These are phyloP conservation scores for Scaptomyza parva DNA, from an alignment of 2,888 invertebrate genomes.

Conservation along the genomic window DNA sequence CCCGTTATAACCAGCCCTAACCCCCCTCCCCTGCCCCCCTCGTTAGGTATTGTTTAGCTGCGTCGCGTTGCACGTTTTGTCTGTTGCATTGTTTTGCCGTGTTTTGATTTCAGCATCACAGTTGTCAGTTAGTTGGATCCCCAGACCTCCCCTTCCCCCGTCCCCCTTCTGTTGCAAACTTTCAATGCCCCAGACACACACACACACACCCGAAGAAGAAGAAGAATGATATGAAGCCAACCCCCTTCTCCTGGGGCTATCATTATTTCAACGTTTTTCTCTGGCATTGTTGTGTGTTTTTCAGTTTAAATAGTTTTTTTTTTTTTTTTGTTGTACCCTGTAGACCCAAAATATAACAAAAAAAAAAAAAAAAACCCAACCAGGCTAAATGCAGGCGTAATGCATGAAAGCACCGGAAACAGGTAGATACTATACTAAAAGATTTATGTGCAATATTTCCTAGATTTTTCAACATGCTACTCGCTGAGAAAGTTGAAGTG, in stretches of 20 bases:
- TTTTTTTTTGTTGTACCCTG: conserved; percentile 49
- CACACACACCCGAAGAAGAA: conserved; percentile 10
- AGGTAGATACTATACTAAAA: conserved; percentile 2
- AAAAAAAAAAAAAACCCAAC: background rate
- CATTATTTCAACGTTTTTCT: conserved; percentile 71
- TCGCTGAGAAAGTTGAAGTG: background rate
- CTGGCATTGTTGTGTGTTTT: conserved; percentile 58
- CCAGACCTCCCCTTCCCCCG: background rate
- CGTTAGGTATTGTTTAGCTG: conserved; percentile 48
- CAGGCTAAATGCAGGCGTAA: conserved; percentile 10
- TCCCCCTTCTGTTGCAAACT: background rate
- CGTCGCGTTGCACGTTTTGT: conserved; percentile 60
- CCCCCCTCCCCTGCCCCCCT: background rate
- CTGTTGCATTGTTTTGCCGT: conserved; percentile 67
- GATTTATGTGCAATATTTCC: conserved; percentile 18
- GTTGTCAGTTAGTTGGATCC: conserved; percentile 43
- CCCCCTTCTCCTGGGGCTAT: conserved; percentile 71
- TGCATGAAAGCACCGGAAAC: conserved; percentile 22
- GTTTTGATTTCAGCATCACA: conserved; percentile 76
- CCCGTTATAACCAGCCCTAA: conserved; percentile 7
- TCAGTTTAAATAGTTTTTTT: conserved; percentile 33
- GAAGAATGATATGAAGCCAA: conserved; percentile 36
- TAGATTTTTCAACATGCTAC: background rate
- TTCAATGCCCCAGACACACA: conserved; percentile 3
- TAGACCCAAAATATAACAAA: background rate